phyloP scores from a whole-genome alignment of 2,888 invertebrate species.

The Drosophila rubida region DNA sequence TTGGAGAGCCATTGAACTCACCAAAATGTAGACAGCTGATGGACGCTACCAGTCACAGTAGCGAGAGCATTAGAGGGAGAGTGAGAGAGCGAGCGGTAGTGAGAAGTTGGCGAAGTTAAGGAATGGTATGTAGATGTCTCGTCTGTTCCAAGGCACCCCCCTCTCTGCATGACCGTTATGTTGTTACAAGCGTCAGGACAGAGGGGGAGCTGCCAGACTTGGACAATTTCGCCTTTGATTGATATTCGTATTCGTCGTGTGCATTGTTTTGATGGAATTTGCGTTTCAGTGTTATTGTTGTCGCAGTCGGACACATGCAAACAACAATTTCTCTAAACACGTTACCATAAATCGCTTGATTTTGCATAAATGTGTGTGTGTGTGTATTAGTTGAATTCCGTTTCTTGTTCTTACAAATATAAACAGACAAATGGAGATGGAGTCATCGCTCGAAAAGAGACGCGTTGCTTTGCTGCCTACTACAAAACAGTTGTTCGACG shows the following conservation, averaged over 20 bases:
- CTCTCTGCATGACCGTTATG: slow-evolving; percentile 34
- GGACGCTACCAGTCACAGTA: slow-evolving; percentile 31
- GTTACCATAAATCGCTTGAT: slow-evolving; percentile 33
- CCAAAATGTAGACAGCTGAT: slow-evolving; percentile 72
- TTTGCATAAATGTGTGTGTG: not conserved
- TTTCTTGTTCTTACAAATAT: slow-evolving; percentile 26
- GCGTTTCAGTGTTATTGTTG: slow-evolving; percentile 25
- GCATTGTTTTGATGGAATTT: slow-evolving; percentile 59
- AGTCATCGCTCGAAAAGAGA: slow-evolving; percentile 43
- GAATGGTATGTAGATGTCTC: slow-evolving; percentile 36
- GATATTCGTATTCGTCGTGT: slow-evolving; percentile 62
- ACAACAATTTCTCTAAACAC: slow-evolving; percentile 49
- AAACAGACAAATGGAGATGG: slow-evolving; percentile 29
- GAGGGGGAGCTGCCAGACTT: slow-evolving; percentile 20
- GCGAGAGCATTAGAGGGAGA: not conserved
- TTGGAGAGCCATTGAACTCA: slow-evolving; percentile 72
- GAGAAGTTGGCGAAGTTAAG: not conserved
- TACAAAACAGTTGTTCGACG: slow-evolving; percentile 13
- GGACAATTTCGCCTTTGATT: slow-evolving; percentile 58
- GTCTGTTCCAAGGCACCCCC: slow-evolving; percentile 20
- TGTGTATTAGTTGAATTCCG: not conserved
- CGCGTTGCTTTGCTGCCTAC: slow-evolving; percentile 14
- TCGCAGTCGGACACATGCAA: not conserved
- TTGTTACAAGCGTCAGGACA: slow-evolving; percentile 24
- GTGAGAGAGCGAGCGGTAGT: slow-evolving; percentile 1